Conservation (phyloP, 2,888 invertebrate species). For the Portevinia maculata region DNA sequence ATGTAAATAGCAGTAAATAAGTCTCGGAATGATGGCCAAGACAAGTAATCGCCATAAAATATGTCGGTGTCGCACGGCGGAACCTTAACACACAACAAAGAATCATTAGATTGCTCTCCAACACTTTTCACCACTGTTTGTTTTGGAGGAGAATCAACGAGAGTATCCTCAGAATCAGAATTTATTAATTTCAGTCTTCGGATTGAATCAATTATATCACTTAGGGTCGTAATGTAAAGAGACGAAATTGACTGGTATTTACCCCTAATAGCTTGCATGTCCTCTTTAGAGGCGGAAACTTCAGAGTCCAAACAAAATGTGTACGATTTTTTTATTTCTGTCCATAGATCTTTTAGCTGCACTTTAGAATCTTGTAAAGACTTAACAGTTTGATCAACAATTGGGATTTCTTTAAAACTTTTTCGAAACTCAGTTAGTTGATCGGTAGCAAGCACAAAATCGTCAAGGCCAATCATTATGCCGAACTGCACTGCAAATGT, state of each 20-base stretch:
- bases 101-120: not conserved
- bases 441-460: conserved; percentile 11
- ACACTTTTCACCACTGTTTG: not conserved
- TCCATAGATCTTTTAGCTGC: not conserved
- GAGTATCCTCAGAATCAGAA: not conserved
- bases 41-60: conserved; percentile 46
- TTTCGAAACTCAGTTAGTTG: not conserved
- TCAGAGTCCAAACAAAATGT: not conserved
- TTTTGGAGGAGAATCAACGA: not conserved
- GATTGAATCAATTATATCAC: conserved; percentile 16
- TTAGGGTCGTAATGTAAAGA: not conserved
- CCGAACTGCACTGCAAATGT: too few relatives aligned
- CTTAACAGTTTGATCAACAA: not conserved
- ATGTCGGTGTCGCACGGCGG: conserved; percentile 28
- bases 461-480: not conserved
- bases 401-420: conserved; percentile 5
- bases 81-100: not conserved
- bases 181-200: not conserved
- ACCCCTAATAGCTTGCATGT: not conserved
- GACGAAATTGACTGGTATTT: not conserved
- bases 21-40: conserved; percentile 37
- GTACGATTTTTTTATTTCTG: not conserved
- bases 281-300: not conserved
- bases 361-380: not conserved
- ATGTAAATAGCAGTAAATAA: conserved; percentile 17